A percentile compares a stretch with the other conserved stretches of the same genome.
phyloP scores from a whole-genome alignment of 1,140 invertebrate genomes.

The Aradophagus sp. region DNA sequence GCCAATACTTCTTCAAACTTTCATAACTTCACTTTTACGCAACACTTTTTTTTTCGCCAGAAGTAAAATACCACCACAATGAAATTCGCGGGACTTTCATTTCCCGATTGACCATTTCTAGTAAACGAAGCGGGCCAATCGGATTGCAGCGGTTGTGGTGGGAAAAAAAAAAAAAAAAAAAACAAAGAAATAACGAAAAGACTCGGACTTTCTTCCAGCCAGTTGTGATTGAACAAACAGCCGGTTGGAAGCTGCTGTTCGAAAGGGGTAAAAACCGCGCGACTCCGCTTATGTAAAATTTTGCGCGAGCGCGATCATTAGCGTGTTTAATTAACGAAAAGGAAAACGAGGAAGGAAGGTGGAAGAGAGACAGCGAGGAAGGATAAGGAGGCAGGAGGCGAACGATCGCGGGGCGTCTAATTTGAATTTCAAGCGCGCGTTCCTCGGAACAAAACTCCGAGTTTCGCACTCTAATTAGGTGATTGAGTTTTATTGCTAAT shows the following conservation, averaged over 20 bases:
- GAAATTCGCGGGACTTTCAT: slow-evolving; percentile 51
- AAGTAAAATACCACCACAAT: too few species aligned
- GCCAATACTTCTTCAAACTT: too few species aligned
- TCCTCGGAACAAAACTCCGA: slow-evolving; percentile 12
- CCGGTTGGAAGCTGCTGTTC: too few species aligned
- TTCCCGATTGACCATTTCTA: slow-evolving; percentile 52
- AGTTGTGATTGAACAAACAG: too few species aligned
- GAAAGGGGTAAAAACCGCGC: slow-evolving; percentile 19
- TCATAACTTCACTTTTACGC: too few species aligned
- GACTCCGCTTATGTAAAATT: slow-evolving; percentile 9
- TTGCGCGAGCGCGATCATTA: neutral
- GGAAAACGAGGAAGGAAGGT: neutral
- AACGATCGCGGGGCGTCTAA: slow-evolving; percentile 1
- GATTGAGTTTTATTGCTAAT: slow-evolving; percentile 58
- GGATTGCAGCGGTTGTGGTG: slow-evolving; percentile 5
- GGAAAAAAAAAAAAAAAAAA: neutral
- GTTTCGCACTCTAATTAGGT: slow-evolving; percentile 50
- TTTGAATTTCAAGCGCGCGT: slow-evolving; percentile 19
- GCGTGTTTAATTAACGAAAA: slow-evolving; percentile 11
- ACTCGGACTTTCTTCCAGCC: too few species aligned
- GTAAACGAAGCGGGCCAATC: neutral
- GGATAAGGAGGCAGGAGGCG: neutral
- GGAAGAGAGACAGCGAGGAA: neutral
- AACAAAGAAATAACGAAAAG: too few species aligned
- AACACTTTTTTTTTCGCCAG: slow-evolving; percentile 16